These are phyloP conservation scores for Micrasema longulum DNA, from an alignment of 1,140 invertebrate species.

Conservation along the genomic window DNA sequence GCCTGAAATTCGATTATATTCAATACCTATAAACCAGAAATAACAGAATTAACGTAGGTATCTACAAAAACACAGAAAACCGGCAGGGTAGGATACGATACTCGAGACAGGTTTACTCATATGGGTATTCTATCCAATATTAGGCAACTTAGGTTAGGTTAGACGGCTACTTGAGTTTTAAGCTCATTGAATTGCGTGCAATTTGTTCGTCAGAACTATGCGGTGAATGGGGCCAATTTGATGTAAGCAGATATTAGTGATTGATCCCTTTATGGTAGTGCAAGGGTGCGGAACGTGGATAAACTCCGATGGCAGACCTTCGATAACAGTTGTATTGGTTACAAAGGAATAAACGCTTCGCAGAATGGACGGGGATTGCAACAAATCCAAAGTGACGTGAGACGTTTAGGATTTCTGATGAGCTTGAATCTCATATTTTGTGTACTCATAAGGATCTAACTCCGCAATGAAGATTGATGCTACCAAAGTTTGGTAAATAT, in stretches of 20 bases:
- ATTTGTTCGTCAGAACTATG: background rate
- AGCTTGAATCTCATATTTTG: background rate
- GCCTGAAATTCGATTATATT: too few relatives aligned
- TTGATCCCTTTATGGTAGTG: constrained; percentile 12
- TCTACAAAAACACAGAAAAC: too few relatives aligned
- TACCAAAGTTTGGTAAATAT: too few relatives aligned
- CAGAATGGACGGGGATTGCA: background rate
- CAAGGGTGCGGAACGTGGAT: constrained; percentile 11
- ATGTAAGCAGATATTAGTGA: constrained; percentile 28
- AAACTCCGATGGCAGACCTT: constrained; percentile 6
- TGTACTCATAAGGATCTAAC: too few relatives aligned
- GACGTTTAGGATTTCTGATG: constrained; percentile 6
- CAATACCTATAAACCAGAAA: too few relatives aligned
- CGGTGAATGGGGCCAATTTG: constrained; percentile 25
- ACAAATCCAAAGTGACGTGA: constrained; percentile 19
- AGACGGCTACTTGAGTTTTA: too few relatives aligned
- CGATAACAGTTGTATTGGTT: background rate
- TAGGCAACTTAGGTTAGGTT: too few relatives aligned
- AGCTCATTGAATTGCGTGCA: background rate
- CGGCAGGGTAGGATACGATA: too few relatives aligned
- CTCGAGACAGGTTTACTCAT: too few relatives aligned
- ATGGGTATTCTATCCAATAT: too few relatives aligned
- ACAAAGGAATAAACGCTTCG: background rate
- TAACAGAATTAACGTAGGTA: too few relatives aligned
- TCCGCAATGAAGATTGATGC: too few relatives aligned